phyloP scores from a whole-genome alignment of 2,797 vertebrate species.

The Hipposideros larvatus region DNA sequence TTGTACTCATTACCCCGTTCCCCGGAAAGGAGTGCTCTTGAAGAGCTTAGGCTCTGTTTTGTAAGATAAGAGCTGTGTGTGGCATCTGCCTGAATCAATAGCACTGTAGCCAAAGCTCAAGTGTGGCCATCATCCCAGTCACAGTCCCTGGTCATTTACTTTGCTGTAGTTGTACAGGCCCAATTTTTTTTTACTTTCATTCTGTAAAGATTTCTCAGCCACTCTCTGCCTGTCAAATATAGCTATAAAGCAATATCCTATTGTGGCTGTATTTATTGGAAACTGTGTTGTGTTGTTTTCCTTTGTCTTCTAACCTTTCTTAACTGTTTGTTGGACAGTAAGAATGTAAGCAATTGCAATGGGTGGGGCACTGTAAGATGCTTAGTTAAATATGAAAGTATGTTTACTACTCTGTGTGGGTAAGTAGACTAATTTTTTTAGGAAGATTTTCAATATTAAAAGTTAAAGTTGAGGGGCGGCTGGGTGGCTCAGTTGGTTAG shows the following conservation, averaged over 20 bases:
- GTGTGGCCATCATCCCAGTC: background rate
- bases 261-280: background rate
- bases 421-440: background rate
- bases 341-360: background rate
- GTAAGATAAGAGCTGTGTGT: background rate
- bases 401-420: background rate
- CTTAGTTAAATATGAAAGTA: background rate
- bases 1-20: background rate
- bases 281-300: background rate
- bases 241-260: background rate
- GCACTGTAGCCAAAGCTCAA: background rate
- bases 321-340: background rate
- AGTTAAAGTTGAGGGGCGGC: background rate
- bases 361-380: background rate
- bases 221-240: background rate
- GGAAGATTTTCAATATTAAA: background rate
- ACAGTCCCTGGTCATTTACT: background rate
- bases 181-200: background rate
- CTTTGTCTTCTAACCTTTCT: background rate
- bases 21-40: background rate
- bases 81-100: background rate
- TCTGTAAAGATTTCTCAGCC: background rate
- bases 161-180: background rate
- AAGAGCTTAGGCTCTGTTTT: background rate
- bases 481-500: too few relatives aligned